Base-by-base conservation (phyloP, 1,140 invertebrate genomes). In the Frieseomelitta varia region DNA sequence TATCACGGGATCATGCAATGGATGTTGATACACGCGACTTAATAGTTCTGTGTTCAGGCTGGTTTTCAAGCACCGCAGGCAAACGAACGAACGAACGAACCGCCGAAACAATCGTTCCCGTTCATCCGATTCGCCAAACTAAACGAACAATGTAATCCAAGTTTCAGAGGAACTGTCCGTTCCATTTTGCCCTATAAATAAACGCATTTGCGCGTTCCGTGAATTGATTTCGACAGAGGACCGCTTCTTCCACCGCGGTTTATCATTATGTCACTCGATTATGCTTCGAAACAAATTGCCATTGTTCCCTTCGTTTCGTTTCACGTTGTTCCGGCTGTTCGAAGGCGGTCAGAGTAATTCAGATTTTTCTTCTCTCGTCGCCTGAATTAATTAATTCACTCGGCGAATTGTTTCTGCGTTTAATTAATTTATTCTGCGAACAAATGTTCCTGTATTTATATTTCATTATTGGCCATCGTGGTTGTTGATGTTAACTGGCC, bases 121-220 rank as follows among this genome's bases (percentile, higher is more conserved):
- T 58, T 55, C 30, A 75, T 56, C 55, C 73, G 73, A 39, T 75
- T 75, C 73, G n/a, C n/a, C 0, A 21, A 61, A 61, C n/a, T 4
- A 21, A 61, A 76, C 74, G 74, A 76, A 76, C 24, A 61, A 61
- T 56, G 56, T 56, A 34, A 61, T 76, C 34, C 30, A 56, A 30
- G 51, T 55, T n/a, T 27, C 19, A 4, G 56, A 30, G 55, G 12
- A 76, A 76, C 56, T 24, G 74, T 24, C 56, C 47, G 72, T 4
- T 39, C 30, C 8, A 47, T 76, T 76, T 61, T 47, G 24, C n/a
- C 15, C 74, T 76, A 76, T 61, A 76, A 76, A 76, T 76, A 76
- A 58, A 76, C 56, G 30, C 34, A 19, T 27, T n/a, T 11, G 21
- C 53, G 21, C 73, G 30, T 76, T 39, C 17, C 74, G 6, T 4